These are phyloP conservation scores for Ginglymostoma cirratum DNA, from an alignment of 2,113 vertebrate genomes.

Conservation along the genomic window DNA sequence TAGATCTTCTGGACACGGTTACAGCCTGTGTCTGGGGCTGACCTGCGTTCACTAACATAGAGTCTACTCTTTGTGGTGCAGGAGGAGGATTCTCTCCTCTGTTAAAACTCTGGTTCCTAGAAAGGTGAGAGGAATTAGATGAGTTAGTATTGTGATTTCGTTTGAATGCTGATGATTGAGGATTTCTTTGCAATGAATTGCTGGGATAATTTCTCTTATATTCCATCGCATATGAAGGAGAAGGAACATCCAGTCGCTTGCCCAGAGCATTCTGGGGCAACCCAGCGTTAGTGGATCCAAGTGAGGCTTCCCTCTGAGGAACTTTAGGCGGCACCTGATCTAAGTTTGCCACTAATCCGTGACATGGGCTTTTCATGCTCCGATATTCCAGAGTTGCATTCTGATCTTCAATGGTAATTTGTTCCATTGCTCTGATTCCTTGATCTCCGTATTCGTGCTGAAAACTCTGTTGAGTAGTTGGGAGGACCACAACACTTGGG, in stretches of 20 bases:
- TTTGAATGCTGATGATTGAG: constrained; percentile 74
- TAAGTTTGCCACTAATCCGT: constrained; percentile 72
- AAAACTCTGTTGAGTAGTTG: constrained; percentile 83
- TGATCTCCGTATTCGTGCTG: constrained; percentile 95
- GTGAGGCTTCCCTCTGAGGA: constrained; percentile 89
- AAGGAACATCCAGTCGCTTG: constrained; percentile 86
- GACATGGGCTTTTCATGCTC: constrained; percentile 75
- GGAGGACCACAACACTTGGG: constrained; percentile 87
- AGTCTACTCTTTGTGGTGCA: constrained; percentile 93
- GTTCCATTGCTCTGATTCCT: constrained; percentile 69
- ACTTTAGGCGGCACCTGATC: constrained; percentile 84
- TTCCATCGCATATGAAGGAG: constrained; percentile 79
- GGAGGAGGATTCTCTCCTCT: constrained; percentile 85
- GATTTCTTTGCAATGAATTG: constrained; percentile 66
- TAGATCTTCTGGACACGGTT: constrained; percentile 78
- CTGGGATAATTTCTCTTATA: constrained; percentile 78
- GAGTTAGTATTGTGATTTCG: constrained; percentile 94
- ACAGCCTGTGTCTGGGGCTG: constrained; percentile 63
- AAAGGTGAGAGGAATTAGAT: constrained; percentile 92
- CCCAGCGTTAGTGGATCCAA: constrained; percentile 62
- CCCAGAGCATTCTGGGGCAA: constrained; percentile 77
- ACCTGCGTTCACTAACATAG: constrained; percentile 80
- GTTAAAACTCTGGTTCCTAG: constrained; percentile 87
- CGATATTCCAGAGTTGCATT: constrained; percentile 91
- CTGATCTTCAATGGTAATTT: constrained; percentile 77